These are phyloP conservation scores for Orthosia gracilis DNA, from an alignment of 2,888 invertebrate species.

Conservation along the genomic window DNA sequence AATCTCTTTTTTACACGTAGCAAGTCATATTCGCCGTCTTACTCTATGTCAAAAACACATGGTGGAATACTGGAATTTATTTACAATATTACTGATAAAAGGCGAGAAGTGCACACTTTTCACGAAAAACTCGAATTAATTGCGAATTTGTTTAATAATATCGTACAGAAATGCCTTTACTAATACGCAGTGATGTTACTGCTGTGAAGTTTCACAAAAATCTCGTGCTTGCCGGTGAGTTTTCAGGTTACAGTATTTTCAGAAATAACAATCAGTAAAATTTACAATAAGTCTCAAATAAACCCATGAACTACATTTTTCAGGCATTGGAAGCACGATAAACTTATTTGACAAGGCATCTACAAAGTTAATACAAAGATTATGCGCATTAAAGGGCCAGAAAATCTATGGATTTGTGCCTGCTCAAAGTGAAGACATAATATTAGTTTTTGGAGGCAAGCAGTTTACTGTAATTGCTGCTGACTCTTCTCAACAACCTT, in stretches of 20 bases:
- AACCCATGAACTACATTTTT: slow-evolving; percentile 36
- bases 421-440: slow-evolving; percentile 70
- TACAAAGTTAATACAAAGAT: slow-evolving; percentile 68
- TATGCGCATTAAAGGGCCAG: slow-evolving; percentile 83
- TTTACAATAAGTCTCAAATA: neutral
- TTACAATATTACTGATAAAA: neutral
- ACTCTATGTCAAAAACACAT: slow-evolving; percentile 36
- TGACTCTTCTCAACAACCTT: slow-evolving; percentile 29
- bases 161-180: slow-evolving; percentile 52
- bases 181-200: slow-evolving; percentile 87
- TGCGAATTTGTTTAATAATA: neutral
- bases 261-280: neutral
- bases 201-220: slow-evolving; percentile 85
- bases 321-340: slow-evolving; percentile 90
- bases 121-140: neutral
- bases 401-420: slow-evolving; percentile 91
- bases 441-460: slow-evolving; percentile 92
- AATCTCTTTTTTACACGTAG: neutral
- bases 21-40: neutral
- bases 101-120: neutral
- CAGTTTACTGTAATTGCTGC: slow-evolving; percentile 82
- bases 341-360: slow-evolving; percentile 76
- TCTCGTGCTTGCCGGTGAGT: slow-evolving; percentile 87
- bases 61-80: neutral
- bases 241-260: slow-evolving; percentile 55